Conservation (phyloP, 1,140 invertebrate genomes). For the Chironomus striatipennis region DNA sequence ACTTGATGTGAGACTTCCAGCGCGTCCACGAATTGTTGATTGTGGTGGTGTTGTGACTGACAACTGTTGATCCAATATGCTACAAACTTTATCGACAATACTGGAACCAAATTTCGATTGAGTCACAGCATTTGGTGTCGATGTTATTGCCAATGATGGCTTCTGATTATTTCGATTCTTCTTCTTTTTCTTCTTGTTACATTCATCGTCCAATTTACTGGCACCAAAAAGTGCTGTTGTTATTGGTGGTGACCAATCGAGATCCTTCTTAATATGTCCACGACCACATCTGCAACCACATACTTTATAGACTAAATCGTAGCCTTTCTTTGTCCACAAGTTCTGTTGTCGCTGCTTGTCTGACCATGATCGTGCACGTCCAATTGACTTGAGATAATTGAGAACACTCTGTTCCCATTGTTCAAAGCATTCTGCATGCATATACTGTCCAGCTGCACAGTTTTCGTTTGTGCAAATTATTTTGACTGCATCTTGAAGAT, state of each 20-base stretch:
- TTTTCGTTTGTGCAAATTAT: conserved; percentile 93
- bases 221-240: conserved; percentile 31
- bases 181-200: conserved; percentile 66
- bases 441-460: conserved; percentile 77
- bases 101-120: conserved; percentile 20
- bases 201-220: conserved; percentile 41
- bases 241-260: conserved; percentile 77
- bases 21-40: conserved; percentile 42
- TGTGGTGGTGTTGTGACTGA: conserved; percentile 32
- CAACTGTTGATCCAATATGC: conserved; percentile 24
- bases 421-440: conserved; percentile 94
- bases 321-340: conserved; percentile 95
- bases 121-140: conserved; percentile 30
- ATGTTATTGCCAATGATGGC: conserved; percentile 45
- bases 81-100: conserved; percentile 12
- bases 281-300: conserved; percentile 80
- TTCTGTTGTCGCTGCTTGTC: conserved; percentile 89
- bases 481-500: conserved; percentile 70
- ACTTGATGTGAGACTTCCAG: conserved; percentile 57
- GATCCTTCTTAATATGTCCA: conserved; percentile 88
- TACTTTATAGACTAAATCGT: conserved; percentile 85
- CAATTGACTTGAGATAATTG: conserved; percentile 79
- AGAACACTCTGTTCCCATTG: conserved; percentile 83
- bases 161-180: conserved; percentile 53
- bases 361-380: conserved; percentile 84